These are phyloP conservation scores for Ceryle rudis DNA, from an alignment of 2,797 vertebrate species.

Conservation along the genomic window DNA sequence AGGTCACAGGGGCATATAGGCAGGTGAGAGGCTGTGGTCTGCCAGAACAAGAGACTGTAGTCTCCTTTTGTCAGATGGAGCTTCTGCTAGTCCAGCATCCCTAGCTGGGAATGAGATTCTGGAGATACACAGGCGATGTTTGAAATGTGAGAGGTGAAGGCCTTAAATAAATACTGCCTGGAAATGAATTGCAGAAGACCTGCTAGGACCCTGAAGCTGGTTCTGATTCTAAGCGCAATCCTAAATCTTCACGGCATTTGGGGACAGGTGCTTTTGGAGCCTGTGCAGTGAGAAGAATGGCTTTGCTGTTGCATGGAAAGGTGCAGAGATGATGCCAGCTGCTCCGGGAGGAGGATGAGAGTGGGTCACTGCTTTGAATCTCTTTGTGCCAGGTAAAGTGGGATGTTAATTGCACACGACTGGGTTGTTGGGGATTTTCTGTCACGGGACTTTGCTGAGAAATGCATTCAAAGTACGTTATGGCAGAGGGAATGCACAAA, in stretches of 20 bases:
- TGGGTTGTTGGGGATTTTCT: not conserved
- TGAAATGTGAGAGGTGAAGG: not conserved
- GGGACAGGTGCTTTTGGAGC: not conserved
- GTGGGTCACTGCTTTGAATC: not conserved
- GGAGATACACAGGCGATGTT: not conserved
- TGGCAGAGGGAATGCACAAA: not conserved
- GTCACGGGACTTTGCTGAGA: not conserved
- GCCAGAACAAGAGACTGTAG: accelerated
- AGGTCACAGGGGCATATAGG: not conserved
- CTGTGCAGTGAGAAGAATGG: not conserved
- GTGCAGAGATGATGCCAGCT: not conserved
- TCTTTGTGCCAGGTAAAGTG: not conserved
- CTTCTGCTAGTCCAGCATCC: not conserved
- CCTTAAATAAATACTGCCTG: not conserved
- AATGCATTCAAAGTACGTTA: not conserved
- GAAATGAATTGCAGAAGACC: not conserved
- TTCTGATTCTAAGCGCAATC: not conserved
- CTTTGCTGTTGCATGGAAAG: not conserved
- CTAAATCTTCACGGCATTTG: not conserved
- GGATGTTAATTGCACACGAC: not conserved
- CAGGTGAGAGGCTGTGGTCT: not conserved
- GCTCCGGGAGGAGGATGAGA: not conserved
- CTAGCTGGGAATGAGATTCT: not conserved
- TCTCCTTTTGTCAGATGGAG: accelerated
- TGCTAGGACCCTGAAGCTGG: not conserved